Percentiles rank a stretch among this genome's conserved stretches.
phyloP scores from a whole-genome alignment of 2,797 vertebrate species.

The Gobio occitaniae region DNA sequence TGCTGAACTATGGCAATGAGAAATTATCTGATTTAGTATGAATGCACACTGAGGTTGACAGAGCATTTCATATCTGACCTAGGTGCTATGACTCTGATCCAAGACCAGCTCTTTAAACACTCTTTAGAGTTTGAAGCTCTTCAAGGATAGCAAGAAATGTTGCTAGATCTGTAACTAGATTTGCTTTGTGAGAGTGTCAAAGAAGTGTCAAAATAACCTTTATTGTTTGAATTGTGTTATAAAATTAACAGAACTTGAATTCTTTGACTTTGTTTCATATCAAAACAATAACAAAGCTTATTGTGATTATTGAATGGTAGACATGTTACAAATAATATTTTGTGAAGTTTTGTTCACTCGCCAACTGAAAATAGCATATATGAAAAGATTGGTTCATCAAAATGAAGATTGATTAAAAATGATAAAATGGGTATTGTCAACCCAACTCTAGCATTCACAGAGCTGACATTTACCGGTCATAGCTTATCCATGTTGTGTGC shows the following conservation, averaged over 20 bases:
- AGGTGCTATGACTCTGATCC: not conserved
- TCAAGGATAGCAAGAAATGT: not conserved
- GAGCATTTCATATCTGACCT: not conserved
- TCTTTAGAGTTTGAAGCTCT: not conserved
- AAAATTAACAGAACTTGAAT: not conserved
- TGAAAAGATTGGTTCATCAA: too few species aligned
- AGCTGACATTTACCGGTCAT: not conserved
- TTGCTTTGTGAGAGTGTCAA: not conserved
- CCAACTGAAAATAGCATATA: too few species aligned
- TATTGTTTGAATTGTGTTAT: not conserved
- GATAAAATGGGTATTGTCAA: not conserved
- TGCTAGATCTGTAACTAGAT: not conserved
- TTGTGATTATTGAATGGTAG: not conserved
- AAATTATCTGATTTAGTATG: not conserved
- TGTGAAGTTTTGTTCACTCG: too few species aligned
- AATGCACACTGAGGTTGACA: not conserved
- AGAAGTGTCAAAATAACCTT: not conserved
- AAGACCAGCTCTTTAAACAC: not conserved
- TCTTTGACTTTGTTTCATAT: not conserved
- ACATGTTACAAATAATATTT: not conserved
- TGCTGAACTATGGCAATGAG: not conserved
- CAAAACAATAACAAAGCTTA: not conserved
- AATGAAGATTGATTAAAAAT: not conserved
- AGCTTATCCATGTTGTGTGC: not conserved
- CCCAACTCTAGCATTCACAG: not conserved